Conservation (phyloP, 2,888 invertebrate genomes). For the Onchidella celtica region DNA sequence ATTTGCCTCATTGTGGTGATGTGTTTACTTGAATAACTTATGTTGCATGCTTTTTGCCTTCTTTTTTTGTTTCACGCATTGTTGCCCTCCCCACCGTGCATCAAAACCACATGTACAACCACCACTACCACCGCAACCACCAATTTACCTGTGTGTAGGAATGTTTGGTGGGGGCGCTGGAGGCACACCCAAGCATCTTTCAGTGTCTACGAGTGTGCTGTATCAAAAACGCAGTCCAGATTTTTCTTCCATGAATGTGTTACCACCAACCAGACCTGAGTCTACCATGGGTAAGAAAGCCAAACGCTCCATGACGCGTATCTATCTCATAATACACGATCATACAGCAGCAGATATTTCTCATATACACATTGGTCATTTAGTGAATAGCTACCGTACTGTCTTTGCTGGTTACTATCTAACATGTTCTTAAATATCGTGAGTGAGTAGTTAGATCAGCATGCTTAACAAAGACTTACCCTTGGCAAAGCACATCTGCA, state of each 20-base stretch:
- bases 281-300: slow-evolving; percentile 71
- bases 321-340: too few relatives aligned
- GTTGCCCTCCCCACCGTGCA: neutral
- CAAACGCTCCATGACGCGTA: too few relatives aligned
- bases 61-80: slow-evolving; percentile 18
- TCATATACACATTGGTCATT: too few relatives aligned
- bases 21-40: too few relatives aligned
- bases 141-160: slow-evolving; percentile 52
- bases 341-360: too few relatives aligned
- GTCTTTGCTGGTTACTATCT: too few relatives aligned
- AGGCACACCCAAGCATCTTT: slow-evolving; percentile 72
- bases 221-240: slow-evolving; percentile 73
- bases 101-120: slow-evolving; percentile 3
- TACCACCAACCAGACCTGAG: slow-evolving; percentile 64
- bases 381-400: too few relatives aligned
- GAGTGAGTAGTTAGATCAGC: too few relatives aligned
- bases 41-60: slow-evolving; percentile 51
- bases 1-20: slow-evolving; percentile 8
- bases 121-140: neutral
- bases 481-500: too few relatives aligned
- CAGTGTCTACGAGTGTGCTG: slow-evolving; percentile 72
- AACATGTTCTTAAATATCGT: too few relatives aligned
- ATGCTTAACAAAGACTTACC: too few relatives aligned
- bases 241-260: slow-evolving; percentile 67
- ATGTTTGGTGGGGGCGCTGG: slow-evolving; percentile 57